Conservation (phyloP, 2,797 vertebrate genomes). For the Rhinogobio ventralis region DNA sequence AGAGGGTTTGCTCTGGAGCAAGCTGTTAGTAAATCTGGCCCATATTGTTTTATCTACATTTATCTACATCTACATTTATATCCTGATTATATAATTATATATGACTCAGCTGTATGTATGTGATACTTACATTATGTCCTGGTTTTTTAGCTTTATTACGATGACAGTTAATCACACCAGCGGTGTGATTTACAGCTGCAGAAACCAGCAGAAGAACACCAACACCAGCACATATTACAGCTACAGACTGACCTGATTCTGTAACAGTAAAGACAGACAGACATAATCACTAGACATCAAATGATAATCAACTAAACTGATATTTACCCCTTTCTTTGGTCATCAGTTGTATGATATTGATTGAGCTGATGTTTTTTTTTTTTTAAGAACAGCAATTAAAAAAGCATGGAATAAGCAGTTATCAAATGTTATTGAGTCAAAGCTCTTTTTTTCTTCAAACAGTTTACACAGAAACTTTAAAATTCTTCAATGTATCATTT, state of each 20-base stretch:
- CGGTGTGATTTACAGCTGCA: background rate
- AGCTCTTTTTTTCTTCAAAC: background rate
- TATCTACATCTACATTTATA: background rate
- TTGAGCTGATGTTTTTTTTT: background rate
- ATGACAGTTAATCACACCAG: background rate
- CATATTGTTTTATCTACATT: background rate
- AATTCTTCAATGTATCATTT: background rate
- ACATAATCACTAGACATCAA: background rate
- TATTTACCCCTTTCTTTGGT: background rate
- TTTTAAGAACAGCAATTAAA: background rate
- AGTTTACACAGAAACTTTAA: background rate
- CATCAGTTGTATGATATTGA: background rate
- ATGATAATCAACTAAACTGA: background rate
- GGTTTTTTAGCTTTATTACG: background rate
- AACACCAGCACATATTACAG: conserved; percentile 6
- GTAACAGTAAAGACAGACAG: background rate
- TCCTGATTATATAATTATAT: background rate
- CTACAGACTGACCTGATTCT: background rate
- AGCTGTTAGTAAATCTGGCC: background rate
- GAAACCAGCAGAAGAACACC: conserved; percentile 1
- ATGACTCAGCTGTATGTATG: background rate
- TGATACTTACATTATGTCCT: conserved; percentile 17
- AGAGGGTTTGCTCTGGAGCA: background rate
- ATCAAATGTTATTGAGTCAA: background rate
- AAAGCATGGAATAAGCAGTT: background rate